Conservation (phyloP, 2,888 invertebrate species). For the Drosophila fulvimacula region DNA sequence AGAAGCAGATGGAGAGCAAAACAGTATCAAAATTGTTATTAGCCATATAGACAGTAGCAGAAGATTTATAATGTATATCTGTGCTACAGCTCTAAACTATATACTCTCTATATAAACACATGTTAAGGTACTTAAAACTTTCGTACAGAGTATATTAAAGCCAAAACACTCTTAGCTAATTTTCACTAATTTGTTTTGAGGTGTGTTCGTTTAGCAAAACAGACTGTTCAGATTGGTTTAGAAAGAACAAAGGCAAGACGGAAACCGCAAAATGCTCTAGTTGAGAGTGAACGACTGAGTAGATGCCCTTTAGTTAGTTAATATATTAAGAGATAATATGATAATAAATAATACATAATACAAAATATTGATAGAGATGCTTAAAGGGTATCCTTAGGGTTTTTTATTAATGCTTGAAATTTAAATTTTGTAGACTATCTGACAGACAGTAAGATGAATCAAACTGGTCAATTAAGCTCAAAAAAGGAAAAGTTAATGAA, state of each 20-base stretch:
- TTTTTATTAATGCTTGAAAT: background rate
- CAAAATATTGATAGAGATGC: background rate
- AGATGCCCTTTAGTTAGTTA: background rate
- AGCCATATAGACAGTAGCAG: too few relatives aligned
- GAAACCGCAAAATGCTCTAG: background rate
- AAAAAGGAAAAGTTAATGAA: background rate
- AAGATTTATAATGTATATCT: too few relatives aligned
- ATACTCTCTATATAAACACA: background rate
- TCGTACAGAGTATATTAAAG: background rate
- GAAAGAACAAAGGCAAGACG: constrained; percentile 3
- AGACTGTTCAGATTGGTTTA: constrained; percentile 28
- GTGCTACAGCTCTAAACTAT: too few relatives aligned
- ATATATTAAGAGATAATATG: background rate
- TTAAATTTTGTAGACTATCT: background rate
- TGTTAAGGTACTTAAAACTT: background rate
- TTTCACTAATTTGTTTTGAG: constrained; percentile 7
- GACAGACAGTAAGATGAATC: background rate
- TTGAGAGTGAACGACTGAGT: background rate
- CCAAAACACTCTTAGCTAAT: background rate
- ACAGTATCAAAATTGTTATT: too few relatives aligned
- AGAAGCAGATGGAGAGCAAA: background rate
- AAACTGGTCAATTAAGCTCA: background rate
- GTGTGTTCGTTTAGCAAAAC: constrained; percentile 22
- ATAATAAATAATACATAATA: too few relatives aligned
- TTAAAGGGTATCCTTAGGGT: too few relatives aligned